Evolutionary conservation across 2,113 vertebrate species (phyloP), one percentile per base, ranked within the genome.

Genomic region (Tylochromis polylepis): DNA sequence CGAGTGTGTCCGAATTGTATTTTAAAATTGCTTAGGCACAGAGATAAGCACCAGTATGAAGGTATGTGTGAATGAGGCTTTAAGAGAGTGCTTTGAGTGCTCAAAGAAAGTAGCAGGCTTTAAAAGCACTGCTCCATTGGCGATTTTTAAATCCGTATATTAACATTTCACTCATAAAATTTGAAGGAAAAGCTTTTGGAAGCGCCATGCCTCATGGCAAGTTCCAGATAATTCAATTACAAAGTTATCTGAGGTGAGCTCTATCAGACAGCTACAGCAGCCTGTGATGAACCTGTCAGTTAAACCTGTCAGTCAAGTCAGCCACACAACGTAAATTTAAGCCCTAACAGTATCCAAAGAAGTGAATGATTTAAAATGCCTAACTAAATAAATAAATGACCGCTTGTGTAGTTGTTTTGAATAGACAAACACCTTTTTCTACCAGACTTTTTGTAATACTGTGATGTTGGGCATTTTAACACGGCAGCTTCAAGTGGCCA

Each of bases 81-180:
- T 46, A 67, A 67, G 60, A 38, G 34, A 67, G 0, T 2, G 1
- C 4, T 22, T 65, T 65, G 22, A 46, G 38, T 46, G 22, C 24
- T 72, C 22, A 46, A 27, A 16, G 12, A 2, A 46, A 72, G 67
- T 16, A 72, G 65, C 12, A 15, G 8, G 22, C 65, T 43, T 10
- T 70, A 70, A 24, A 43, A 70, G 36, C 12, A 43, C 36, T 3
- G 22, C 5, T 70, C n/a, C 41, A 27, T 5, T 72, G 38, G 2
- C 0, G 0, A 46, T 72, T 75, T 49, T 75, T 49, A 11, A 46
- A 75, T 27, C 3, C 5, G 22, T 29, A 3, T 2, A 51, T 49
- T 75, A 75, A 49, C 9, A 29, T 51, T 12, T 77, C 22, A 12
- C 70, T 51, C 70, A 51, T 20, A 20, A 51, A 5, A 77, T 12